Conservation (phyloP, 1,140 invertebrate genomes). For the Drosophila nikananu region DNA sequence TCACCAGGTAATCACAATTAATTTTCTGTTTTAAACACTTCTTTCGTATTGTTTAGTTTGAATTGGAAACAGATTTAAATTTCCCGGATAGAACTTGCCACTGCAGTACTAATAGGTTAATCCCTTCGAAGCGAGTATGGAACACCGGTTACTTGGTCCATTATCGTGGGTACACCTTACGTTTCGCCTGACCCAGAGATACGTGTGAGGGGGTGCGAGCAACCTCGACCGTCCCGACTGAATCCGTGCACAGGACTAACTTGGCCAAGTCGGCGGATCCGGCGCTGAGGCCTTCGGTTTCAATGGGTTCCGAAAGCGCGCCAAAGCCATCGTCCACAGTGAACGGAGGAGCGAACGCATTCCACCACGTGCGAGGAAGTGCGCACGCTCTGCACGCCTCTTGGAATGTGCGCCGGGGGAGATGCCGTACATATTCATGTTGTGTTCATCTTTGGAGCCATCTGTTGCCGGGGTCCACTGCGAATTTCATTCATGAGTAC, state of each 20-base stretch:
- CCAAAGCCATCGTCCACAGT: neutral
- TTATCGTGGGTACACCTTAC: neutral
- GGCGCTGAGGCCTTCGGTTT: conserved; percentile 10
- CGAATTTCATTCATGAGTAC: conserved; percentile 31
- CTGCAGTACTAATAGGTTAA: neutral
- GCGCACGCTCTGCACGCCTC: conserved; percentile 23
- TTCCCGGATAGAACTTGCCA: conserved; percentile 8
- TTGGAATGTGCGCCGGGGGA: neutral
- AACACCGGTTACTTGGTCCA: conserved; percentile 5
- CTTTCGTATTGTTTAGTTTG: neutral
- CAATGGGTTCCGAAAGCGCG: conserved; percentile 34
- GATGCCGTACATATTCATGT: neutral
- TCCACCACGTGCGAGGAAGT: conserved; percentile 30
- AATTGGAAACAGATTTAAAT: neutral
- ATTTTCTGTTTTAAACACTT: conserved; percentile 3
- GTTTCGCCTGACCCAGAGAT: conserved; percentile 7
- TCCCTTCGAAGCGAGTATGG: neutral
- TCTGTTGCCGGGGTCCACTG: conserved; percentile 21
- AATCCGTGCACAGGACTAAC: conserved; percentile 47
- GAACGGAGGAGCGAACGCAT: conserved; percentile 1
- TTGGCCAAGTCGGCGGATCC: conserved; percentile 21
- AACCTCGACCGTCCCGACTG: conserved; percentile 30
- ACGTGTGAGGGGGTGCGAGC: neutral
- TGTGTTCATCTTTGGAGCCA: conserved; percentile 7
- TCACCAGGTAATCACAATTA: neutral